phyloP scores from a whole-genome alignment of 2,888 invertebrate species.

The Ametastegia equiseti region DNA sequence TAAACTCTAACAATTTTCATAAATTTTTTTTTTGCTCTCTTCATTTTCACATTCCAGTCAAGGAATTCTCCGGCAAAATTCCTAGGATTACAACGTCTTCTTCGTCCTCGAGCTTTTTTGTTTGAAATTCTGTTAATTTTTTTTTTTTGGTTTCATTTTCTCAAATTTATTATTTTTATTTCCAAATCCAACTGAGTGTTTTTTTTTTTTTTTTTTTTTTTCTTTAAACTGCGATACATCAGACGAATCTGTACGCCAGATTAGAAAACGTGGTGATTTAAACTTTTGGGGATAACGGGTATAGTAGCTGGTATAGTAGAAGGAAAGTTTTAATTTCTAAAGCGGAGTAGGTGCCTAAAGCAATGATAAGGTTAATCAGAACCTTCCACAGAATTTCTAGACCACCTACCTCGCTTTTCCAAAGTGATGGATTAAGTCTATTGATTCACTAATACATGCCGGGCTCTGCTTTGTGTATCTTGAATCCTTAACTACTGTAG shows the following conservation, averaged over 20 bases:
- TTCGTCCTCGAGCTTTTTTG: too few species aligned
- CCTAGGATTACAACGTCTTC: too few species aligned
- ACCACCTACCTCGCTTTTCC: neutral
- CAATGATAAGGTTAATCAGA: constrained; percentile 31
- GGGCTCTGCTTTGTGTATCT: neutral
- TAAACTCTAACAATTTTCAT: too few species aligned
- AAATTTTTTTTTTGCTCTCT: too few species aligned
- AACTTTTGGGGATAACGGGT: neutral
- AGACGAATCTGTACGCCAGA: neutral
- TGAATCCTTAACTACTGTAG: constrained; percentile 6
- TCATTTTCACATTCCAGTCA: too few species aligned
- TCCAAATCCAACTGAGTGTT: too few species aligned
- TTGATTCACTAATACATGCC: constrained; percentile 26
- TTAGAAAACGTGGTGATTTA: neutral
- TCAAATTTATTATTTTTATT: too few species aligned
- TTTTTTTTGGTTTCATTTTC: too few species aligned
- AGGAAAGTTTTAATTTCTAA: constrained; percentile 22
- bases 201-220: too few species aligned
- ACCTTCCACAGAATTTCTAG: constrained; percentile 12
- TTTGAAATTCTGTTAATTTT: too few species aligned
- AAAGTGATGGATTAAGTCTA: constrained; percentile 37
- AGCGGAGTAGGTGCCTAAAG: neutral
- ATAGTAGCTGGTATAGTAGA: neutral
- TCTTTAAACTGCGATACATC: neutral
- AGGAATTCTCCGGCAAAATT: too few species aligned